Base-by-base conservation (phyloP, 2,888 invertebrate genomes). In the Lymantria dispar region DNA sequence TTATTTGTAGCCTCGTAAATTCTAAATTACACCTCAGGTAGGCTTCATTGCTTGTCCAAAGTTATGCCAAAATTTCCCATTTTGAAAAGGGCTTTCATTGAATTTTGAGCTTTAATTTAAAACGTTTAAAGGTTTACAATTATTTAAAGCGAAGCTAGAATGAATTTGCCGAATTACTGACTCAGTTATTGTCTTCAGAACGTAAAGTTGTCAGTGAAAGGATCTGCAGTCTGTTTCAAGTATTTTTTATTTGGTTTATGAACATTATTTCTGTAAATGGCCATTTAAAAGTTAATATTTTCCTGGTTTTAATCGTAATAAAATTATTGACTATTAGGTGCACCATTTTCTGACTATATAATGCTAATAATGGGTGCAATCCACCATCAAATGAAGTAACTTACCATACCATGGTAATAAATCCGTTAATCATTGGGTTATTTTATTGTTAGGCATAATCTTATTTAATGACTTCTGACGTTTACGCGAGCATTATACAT, bases 201-300 rank as follows among this genome's bases (percentile, higher is more conserved):
- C 72, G 67, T 80, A 81, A 84, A 83, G 66, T 65, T 74, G 78
- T 83, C 81, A 72, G 71, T 73, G 63, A 67, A 66, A 70, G 74
- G 72, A 65, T 78, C 78, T 75, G 80, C 70, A 68, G 65, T 68
- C 57, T 60, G 60, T 68, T 71, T 58, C 48, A 44, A 42, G 22
- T 58, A 58, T 54, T 59, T 57, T 54, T 56, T 54, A 56, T 14
- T 40, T 40, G 11, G 10, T 36, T 36, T 36, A 22, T 22, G 22
- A 22, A 22, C 5, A 22, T 22, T 22, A 22, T 3, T 22, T 22
- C 5, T 22, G 5, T 22, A 22, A 22, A 22, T 22, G 2, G 22
- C 22, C 22, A 3, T 22, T 22, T 22, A n/a, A n/a, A n/a, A n/a
- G n/a, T n/a, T n/a, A n/a, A n/a, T n/a, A n/a, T n/a, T n/a, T n/a